Evolutionary conservation across 2,888 invertebrate species (phyloP).

Genomic region (Arctia plantaginis): DNA sequence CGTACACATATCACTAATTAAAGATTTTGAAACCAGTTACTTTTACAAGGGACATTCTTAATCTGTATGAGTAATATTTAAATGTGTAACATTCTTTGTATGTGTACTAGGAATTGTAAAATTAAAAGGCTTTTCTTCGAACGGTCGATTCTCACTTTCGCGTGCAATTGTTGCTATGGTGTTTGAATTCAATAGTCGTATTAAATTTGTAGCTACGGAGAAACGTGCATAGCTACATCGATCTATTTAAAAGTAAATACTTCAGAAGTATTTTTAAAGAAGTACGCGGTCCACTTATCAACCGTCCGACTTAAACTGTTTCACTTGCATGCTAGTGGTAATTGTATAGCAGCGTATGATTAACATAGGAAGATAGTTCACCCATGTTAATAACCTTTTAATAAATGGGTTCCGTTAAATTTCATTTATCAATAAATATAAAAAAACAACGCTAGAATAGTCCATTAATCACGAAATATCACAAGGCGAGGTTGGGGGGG

Average conservation of each 20-base stretch:
- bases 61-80: background rate
- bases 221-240: background rate
- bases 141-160: conserved; percentile 80
- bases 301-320: background rate
- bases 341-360: background rate
- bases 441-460: no score
- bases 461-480: no score
- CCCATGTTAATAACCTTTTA: background rate
- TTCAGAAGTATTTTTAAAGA: background rate
- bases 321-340: background rate
- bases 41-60: background rate
- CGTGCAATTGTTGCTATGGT: conserved; percentile 57
- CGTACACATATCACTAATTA: no score
- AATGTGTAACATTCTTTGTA: background rate
- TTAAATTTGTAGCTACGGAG: background rate
- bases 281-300: background rate
- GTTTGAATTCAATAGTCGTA: conserved; percentile 15
- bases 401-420: no score
- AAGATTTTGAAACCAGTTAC: no score
- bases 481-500: no score
- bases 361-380: background rate
- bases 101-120: background rate
- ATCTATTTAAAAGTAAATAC: background rate
- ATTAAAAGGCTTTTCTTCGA: background rate
- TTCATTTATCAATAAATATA: no score